Evolutionary conservation across 2,797 vertebrate species (phyloP), one percentile per base, ranked within the genome.

Genomic region (Protonibea diacanthus): DNA sequence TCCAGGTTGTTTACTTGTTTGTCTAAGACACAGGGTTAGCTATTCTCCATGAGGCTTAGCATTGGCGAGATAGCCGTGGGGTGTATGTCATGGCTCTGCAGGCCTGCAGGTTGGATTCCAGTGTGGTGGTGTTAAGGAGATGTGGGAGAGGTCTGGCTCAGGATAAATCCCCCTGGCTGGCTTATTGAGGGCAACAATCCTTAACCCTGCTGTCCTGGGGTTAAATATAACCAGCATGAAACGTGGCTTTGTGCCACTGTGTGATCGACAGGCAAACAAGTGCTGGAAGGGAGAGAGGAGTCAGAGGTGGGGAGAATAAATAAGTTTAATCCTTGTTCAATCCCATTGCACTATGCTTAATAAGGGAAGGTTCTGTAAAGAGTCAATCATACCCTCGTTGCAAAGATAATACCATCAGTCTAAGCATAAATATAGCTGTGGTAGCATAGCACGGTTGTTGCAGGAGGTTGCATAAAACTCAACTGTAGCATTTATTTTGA

Each of bases 201-300:
- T 88, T 89, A 91, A 93, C 92, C 91, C 84, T 40, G 58, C 85
- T 80, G 88, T 89, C 88, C 88, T 80, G 86, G 80, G 88, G 90
- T 94, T 94, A 95, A 94, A 95, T 94, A 94, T 95, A 95, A 93
- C 86, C 74, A 71, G 80, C 80, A 71, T 64, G 73, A 76, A 42
- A 74, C 78, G 73, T 58, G 85, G 87, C 85, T 90, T 91, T 90
- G 84, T 91, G 83, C 83, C 86, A 79, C 71, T 62, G 68, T 89
- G 86, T 79, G 86, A 93, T 83, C 80, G 89, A 90, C 81, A 81
- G 81, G 60, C 85, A 88, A 92, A 92, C 83, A 80, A 84, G 82
- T 77, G 68, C 82, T 77, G 56, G 53, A 68, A 76, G 75, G 63
- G 74, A 64, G 47, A 75, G 47, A 83, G 65, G 70, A 88, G 74